Conservation (phyloP, 2,797 vertebrate species). For the Sebastes oblongus region DNA sequence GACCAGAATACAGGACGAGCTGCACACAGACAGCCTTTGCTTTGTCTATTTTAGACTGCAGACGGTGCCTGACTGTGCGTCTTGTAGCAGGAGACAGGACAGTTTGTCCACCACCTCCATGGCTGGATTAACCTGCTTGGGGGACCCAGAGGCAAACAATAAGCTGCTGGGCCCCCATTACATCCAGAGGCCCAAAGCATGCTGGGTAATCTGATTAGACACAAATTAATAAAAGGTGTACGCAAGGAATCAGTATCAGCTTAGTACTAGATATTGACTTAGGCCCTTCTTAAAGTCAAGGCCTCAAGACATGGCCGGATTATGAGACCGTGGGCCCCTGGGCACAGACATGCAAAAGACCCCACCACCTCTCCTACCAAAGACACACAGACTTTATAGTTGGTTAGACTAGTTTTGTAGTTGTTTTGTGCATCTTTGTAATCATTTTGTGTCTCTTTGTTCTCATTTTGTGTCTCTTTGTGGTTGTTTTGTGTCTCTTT, state of each 20-base stretch:
- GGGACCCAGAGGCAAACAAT: neutral
- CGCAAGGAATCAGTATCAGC: neutral
- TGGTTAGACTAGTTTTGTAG: neutral
- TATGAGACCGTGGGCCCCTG: neutral
- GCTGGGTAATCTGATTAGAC: neutral
- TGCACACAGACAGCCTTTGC: neutral
- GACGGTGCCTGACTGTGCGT: neutral
- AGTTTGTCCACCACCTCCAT: neutral
- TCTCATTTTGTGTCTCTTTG: too few species aligned
- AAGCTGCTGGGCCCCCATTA: neutral
- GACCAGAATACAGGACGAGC: neutral
- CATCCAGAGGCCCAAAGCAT: neutral
- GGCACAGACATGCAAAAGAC: neutral
- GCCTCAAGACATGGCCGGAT: neutral
- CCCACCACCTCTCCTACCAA: neutral
- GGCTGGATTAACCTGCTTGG: neutral
- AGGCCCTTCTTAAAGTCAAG: neutral
- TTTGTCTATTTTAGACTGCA: neutral
- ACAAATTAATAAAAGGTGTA: neutral
- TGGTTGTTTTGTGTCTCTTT: too few species aligned
- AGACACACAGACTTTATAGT: neutral
- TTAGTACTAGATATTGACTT: neutral
- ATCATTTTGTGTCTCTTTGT: neutral
- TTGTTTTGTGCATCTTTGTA: neutral
- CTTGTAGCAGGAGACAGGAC: neutral